Evolutionary conservation across 2,888 invertebrate genomes (phyloP), one percentile per base, ranked within the genome.

Genomic region (Odontomyia ornata): DNA sequence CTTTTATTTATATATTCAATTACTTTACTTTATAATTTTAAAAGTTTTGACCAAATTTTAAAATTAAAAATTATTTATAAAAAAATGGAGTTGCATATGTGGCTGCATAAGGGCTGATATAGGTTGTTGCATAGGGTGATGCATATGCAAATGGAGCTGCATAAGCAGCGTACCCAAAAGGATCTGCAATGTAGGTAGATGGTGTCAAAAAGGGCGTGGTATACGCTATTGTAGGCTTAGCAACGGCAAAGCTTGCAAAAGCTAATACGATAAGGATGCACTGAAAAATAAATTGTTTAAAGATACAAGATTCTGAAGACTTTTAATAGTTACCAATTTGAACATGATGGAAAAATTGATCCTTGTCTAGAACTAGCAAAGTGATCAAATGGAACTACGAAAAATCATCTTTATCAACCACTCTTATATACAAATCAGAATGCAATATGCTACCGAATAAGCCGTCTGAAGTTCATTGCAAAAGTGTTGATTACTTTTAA

Each of bases 291-390:
- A 43, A 13, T 13, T 18, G 52, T 9, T n/a, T 52, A 13, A 52
- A 52, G 7, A 52, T 18, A 9, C 52, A 15, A 18, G 15, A 9
- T 52, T 52, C 13, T 4, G n/a, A 9, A 52, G 4, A 15, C 15
- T n/a, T n/a, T 52, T 9, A n/a, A 52, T 52, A 52, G 4, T 52
- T 52, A 52, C 52, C 52, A 52, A 52, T 52, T 52, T 52, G 52
- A 52, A 15, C 52, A 52, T 52, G 7, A 52, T 36, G 36, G 9
- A 9, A 9, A 52, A 15, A 52, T 43, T 43, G 52, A 18, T 52
- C 3, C 52, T 52, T 52, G 52, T 18, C 4, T 4, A 52, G 18
- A 15, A 52, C 18, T n/a, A 15, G 13, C 15, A 15, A 52, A 52
- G 5, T 52, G 52, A n/a, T 52, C 5, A 52, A 15, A 15, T 52